Conservation (phyloP, 2,888 invertebrate species). For the Zhengitettix transpicula region DNA sequence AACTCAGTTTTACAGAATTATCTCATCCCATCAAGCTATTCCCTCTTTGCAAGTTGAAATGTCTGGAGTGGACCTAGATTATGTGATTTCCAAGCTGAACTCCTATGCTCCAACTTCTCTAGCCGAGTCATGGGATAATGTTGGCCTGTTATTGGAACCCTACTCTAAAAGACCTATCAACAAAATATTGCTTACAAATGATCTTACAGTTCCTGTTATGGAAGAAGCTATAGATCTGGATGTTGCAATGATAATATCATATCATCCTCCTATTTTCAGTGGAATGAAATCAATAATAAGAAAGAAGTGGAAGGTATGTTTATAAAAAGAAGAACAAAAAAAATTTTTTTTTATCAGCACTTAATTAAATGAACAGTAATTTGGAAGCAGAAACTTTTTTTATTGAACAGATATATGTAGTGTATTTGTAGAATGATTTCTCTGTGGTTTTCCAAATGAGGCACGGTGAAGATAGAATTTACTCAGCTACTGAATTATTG, state of each 20-base stretch:
- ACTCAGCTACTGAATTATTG: too few relatives aligned
- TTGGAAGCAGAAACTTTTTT: too few relatives aligned
- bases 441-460: too few relatives aligned
- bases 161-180: slow-evolving; percentile 35
- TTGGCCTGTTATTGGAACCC: slow-evolving; percentile 80
- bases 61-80: slow-evolving; percentile 21
- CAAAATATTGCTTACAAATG: slow-evolving; percentile 73
- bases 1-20: too few relatives aligned
- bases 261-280: slow-evolving; percentile 90
- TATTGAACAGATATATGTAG: too few relatives aligned
- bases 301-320: slow-evolving; percentile 45
- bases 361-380: too few relatives aligned
- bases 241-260: slow-evolving; percentile 70
- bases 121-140: slow-evolving; percentile 89
- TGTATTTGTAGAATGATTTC: too few relatives aligned
- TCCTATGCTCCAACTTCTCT: slow-evolving; percentile 49
- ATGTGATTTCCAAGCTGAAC: slow-evolving; percentile 42
- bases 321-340: not conserved
- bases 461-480: too few relatives aligned
- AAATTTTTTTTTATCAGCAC: too few relatives aligned
- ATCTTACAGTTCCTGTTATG: slow-evolving; percentile 76
- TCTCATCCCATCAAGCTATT: too few relatives aligned
- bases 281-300: slow-evolving; percentile 61
- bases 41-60: not conserved
- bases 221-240: slow-evolving; percentile 54